These are phyloP conservation scores for Psilopogon haemacephalus DNA, from an alignment of 2,113 vertebrate species.

Conservation along the genomic window DNA sequence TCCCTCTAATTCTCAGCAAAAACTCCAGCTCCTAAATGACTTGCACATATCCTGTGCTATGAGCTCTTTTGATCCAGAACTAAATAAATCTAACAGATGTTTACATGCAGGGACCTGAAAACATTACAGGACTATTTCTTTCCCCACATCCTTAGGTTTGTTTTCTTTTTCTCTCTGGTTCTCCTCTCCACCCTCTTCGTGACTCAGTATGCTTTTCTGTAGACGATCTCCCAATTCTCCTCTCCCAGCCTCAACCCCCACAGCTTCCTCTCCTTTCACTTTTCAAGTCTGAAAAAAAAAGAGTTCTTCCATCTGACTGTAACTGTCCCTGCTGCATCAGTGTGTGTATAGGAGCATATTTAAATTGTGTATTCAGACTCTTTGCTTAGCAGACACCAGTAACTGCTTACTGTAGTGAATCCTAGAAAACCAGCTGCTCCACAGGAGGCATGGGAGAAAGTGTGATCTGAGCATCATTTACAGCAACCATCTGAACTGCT, in stretches of 20 bases:
- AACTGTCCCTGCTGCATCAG: neutral
- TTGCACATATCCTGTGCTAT: neutral
- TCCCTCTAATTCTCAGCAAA: slow-evolving; percentile 18
- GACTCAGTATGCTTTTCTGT: neutral
- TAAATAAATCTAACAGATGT: neutral
- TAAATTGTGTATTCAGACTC: slow-evolving; percentile 22
- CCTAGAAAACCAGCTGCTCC: slow-evolving; percentile 26
- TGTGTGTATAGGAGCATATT: neutral
- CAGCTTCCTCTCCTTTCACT: neutral
- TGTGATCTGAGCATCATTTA: slow-evolving; percentile 28
- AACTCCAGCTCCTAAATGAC: neutral
- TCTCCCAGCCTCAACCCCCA: neutral
- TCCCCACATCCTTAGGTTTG: neutral
- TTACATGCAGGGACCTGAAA: neutral
- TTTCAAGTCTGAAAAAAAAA: neutral
- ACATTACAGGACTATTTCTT: neutral
- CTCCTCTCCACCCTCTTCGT: neutral
- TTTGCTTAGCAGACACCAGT: neutral
- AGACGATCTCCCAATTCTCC: neutral
- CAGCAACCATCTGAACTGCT: neutral
- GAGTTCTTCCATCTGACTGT: neutral
- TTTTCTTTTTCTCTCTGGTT: neutral
- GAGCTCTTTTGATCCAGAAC: neutral
- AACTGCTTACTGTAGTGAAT: slow-evolving; percentile 10
- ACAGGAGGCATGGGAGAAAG: slow-evolving; percentile 16